A percentile compares a stretch with the other conserved stretches of the same genome.
These are phyloP conservation scores for Caracal caracal DNA, from an alignment of 2,113 vertebrate species.

Conservation along the genomic window DNA sequence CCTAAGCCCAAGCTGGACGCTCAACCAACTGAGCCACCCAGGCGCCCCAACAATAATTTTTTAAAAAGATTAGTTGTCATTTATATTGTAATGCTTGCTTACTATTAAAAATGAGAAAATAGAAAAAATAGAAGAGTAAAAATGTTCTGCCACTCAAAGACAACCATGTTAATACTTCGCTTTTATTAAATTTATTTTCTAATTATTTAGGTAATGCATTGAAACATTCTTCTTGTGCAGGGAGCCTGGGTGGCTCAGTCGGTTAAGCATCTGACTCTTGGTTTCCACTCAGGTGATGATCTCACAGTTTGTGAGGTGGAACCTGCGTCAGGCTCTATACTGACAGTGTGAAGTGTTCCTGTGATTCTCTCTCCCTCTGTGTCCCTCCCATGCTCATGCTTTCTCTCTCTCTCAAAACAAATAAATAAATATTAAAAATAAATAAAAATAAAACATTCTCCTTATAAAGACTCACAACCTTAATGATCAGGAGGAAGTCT, in stretches of 20 bases:
- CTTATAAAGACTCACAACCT: neutral
- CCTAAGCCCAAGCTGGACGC: no score
- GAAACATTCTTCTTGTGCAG: neutral
- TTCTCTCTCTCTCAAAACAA: no score
- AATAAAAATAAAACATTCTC: neutral
- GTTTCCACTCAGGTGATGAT: no score
- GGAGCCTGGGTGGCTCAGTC: no score
- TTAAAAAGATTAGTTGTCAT: neutral
- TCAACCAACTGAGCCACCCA: no score
- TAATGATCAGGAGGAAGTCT: neutral
- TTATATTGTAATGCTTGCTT: neutral
- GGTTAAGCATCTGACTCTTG: no score
- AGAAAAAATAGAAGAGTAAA: neutral
- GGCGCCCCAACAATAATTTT: neutral
- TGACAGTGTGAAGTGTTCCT: no score
- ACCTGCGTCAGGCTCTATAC: no score
- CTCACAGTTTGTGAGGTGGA: no score
- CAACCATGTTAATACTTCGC: neutral
- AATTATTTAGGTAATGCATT: neutral
- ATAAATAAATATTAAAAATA: no score
- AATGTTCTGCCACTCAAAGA: neutral
- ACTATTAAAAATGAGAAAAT: neutral
- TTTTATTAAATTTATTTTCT: neutral
- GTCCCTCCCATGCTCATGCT: no score
- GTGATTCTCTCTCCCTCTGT: no score